phyloP scores from a whole-genome alignment of 64 coral and sea anemone genomes.

The Stichodactyla mertensii region DNA sequence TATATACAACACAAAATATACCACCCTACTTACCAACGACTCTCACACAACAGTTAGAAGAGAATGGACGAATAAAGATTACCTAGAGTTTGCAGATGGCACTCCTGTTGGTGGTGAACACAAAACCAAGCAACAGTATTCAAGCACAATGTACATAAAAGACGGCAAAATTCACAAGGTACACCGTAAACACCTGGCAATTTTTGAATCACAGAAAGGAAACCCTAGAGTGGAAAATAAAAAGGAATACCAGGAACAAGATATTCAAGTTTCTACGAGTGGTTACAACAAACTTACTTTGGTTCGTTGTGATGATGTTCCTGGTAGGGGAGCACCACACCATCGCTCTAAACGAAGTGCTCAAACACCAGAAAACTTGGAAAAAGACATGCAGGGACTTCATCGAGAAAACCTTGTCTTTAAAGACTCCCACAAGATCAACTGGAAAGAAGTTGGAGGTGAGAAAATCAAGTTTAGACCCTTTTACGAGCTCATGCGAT shows the following conservation, averaged over 20 bases:
- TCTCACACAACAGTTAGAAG: constrained; percentile 47
- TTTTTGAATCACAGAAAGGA: constrained; percentile 27
- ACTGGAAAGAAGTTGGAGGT: constrained; percentile 64
- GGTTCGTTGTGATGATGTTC: constrained; percentile 9
- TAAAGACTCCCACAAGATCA: constrained; percentile 64
- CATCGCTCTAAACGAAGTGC: constrained; percentile 1
- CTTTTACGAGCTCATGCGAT: constrained; percentile 76
- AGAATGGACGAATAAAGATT: constrained; percentile 75
- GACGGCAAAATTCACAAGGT: constrained; percentile 32
- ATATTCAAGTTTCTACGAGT: constrained; percentile 52
- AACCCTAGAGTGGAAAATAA: constrained; percentile 63
- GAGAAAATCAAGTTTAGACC: constrained; percentile 56
- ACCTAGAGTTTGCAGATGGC: constrained; percentile 59
- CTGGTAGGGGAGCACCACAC: not conserved
- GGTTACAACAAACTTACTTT: constrained; percentile 59
- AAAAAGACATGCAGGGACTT: not conserved
- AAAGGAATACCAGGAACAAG: constrained; percentile 44
- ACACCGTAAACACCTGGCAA: constrained; percentile 22
- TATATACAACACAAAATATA: constrained; percentile 61
- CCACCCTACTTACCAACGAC: constrained; percentile 23
- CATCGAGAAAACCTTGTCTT: constrained; percentile 48
- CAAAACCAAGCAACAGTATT: constrained; percentile 39
- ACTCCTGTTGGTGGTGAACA: constrained; percentile 52
- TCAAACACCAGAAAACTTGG: not conserved
- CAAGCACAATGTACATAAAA: constrained; percentile 16